phyloP scores from a whole-genome alignment of 2,888 invertebrate genomes.

The Lepidochrysops patricia region DNA sequence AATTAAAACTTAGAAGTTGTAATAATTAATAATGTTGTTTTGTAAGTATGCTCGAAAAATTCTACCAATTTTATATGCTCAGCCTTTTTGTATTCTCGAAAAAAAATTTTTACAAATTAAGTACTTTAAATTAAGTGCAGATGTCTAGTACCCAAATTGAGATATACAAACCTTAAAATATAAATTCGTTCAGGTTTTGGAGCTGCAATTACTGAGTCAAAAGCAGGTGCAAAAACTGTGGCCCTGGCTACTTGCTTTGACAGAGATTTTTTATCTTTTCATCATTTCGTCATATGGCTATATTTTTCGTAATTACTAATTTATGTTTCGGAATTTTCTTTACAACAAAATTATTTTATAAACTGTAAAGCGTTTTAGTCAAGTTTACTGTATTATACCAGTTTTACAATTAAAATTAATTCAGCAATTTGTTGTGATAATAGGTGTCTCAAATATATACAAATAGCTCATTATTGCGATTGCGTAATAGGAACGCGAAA shows the following conservation, averaged over 20 bases:
- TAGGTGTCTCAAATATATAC: too few species aligned
- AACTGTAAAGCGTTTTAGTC: not conserved
- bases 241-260: not conserved
- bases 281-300: not conserved
- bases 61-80: too few species aligned
- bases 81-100: too few species aligned
- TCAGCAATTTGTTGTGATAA: not conserved
- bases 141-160: too few species aligned
- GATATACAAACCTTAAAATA: too few species aligned
- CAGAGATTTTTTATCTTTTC: not conserved
- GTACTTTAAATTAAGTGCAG: too few species aligned
- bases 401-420: not conserved
- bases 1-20: too few species aligned
- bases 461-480: too few species aligned
- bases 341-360: not conserved
- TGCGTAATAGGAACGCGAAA: not conserved
- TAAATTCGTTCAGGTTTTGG: too few species aligned
- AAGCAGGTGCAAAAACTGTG: not conserved
- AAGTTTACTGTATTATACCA: not conserved
- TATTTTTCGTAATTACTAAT: not conserved
- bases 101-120: too few species aligned
- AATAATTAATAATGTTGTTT: too few species aligned
- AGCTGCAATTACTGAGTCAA: not conserved
- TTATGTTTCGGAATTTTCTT: not conserved
- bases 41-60: too few species aligned